Base-by-base conservation (phyloP, 1,140 invertebrate species). In the Megathymus violae region DNA sequence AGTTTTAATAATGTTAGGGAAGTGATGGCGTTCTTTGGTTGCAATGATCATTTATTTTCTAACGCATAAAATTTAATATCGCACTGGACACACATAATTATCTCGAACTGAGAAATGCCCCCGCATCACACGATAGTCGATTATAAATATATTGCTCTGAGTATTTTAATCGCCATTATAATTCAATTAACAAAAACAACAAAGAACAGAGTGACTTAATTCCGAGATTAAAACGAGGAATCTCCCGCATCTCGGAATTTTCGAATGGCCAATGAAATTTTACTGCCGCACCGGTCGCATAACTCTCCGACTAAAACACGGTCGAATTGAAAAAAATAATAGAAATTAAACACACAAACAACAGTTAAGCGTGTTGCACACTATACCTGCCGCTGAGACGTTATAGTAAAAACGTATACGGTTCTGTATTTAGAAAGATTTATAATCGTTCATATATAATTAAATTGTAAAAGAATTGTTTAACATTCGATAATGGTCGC, bases 231-330 rank as follows among this genome's bases (percentile, higher is more conserved):
- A 71, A 66, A 51, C 60, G 54, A 60, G 60, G 56, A 74, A 76
- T 67, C 58, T 66, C 58, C 54, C 47, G 64, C 62, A 73, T 69
- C 62, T 72, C 44, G 66, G 63, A 67, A 78, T 71, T 64, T 36
- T 64, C 43, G 68, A 64, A 72, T 71, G 50, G 56, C 71, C 71
- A 68, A 75, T 77, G 72, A 80, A 77, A 73, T 75, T 74, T 80
- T 71, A 80, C 69, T 69, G 63, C 62, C 56, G 59, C 51, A 43
- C 65, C 52, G 63, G 22, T 41, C 65, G 60, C 71, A 76, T 76
- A 76, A 69, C 71, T 76, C 62, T 47, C 64, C 22, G 63, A 58
- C 52, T 61, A 62, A 64, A 67, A 71, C 15, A 54, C 48, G 11
- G 11, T 59, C 15, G 16, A 9, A 47, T 58, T 61, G 34, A 56